Percentiles rank a stretch among this genome's conserved stretches.
Conservation (phyloP, 2,797 vertebrate genomes). For the Neosilurus hyrtlii region DNA sequence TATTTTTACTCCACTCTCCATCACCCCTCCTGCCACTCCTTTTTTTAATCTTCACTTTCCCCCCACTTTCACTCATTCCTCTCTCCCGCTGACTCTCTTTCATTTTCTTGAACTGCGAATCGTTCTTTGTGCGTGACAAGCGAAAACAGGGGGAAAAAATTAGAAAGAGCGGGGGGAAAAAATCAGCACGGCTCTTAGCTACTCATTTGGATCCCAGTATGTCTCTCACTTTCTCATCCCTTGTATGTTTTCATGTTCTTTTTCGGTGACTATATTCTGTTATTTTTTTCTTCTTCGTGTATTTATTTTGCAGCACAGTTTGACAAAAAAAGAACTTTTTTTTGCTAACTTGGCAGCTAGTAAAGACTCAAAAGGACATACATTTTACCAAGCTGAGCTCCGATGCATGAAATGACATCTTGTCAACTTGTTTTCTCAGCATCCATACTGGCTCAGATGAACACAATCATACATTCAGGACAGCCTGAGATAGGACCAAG, state of each 20-base stretch:
- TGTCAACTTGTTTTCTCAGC: slow-evolving; percentile 15
- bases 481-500: slow-evolving; percentile 25
- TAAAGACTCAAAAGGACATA: slow-evolving; percentile 15
- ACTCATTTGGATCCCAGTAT: slow-evolving; percentile 66
- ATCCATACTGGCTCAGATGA: neutral
- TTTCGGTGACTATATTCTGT: neutral
- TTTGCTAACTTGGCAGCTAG: slow-evolving; percentile 64
- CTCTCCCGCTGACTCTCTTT: slow-evolving; percentile 57
- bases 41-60: slow-evolving; percentile 27
- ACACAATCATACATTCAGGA: slow-evolving; percentile 36
- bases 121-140: slow-evolving; percentile 55
- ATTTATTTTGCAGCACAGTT: slow-evolving; percentile 65
- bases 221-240: slow-evolving; percentile 45
- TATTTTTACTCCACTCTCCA: slow-evolving; percentile 77
- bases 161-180: slow-evolving; percentile 39
- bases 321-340: slow-evolving; percentile 65
- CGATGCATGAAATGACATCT: slow-evolving; percentile 36
- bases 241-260: slow-evolving; percentile 46
- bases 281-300: slow-evolving; percentile 51
- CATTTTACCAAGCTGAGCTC: slow-evolving; percentile 29
- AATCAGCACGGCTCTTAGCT: slow-evolving; percentile 52
- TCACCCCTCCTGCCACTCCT: slow-evolving; percentile 46
- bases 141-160: slow-evolving; percentile 22
- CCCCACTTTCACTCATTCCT: slow-evolving; percentile 46
- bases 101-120: slow-evolving; percentile 58